These are phyloP conservation scores for Hesperia comma DNA, from an alignment of 2,888 invertebrate genomes.

Conservation along the genomic window DNA sequence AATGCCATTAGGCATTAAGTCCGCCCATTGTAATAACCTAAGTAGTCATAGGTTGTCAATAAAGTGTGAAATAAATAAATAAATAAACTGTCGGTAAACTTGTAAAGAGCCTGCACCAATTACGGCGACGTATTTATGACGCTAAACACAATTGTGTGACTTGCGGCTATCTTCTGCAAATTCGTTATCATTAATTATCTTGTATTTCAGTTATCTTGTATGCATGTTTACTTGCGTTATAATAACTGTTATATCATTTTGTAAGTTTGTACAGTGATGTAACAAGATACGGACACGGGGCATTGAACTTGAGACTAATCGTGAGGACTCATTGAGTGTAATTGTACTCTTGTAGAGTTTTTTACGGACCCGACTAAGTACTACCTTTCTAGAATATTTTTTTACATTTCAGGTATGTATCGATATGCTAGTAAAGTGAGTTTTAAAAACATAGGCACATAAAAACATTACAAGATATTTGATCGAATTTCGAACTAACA, in stretches of 20 bases:
- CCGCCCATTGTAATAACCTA: too few relatives aligned
- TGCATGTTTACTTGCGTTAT: neutral
- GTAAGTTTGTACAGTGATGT: neutral
- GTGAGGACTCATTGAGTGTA: neutral
- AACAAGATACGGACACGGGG: neutral
- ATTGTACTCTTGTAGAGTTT: neutral
- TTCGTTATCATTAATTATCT: conserved; percentile 3
- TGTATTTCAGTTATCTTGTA: neutral
- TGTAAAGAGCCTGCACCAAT: neutral
- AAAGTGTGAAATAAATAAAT: too few relatives aligned
- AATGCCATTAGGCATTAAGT: too few relatives aligned
- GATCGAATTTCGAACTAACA: too few relatives aligned
- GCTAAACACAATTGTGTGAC: neutral
- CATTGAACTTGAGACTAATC: neutral
- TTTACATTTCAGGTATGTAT: neutral
- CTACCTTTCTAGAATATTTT: neutral
- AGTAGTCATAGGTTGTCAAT: too few relatives aligned
- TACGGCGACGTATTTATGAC: neutral
- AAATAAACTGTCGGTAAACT: conserved; percentile 2
- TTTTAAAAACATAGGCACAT: too few relatives aligned
- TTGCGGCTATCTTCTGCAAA: neutral
- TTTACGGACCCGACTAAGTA: too few relatives aligned
- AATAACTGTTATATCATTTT: neutral
- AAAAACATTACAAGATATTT: too few relatives aligned
- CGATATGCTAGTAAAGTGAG: too few relatives aligned